Evolutionary conservation across 2,797 vertebrate genomes (phyloP).

Genomic region (Crax fasciolata): DNA sequence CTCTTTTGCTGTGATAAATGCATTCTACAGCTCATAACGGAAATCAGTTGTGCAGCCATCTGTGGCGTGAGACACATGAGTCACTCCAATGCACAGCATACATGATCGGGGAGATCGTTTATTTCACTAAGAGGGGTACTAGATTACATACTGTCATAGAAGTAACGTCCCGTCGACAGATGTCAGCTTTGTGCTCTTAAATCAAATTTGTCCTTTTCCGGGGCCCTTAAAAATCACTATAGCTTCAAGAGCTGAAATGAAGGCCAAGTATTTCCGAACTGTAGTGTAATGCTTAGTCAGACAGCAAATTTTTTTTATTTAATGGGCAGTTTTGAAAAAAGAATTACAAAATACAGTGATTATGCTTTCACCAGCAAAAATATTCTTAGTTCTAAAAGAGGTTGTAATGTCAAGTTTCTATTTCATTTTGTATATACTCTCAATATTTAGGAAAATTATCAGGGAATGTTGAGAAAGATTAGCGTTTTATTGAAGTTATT

Average conservation of each 20-base stretch:
- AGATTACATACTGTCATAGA: background rate
- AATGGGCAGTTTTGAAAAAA: background rate
- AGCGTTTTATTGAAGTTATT: conserved; percentile 5
- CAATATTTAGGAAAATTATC: background rate
- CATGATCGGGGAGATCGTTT: background rate
- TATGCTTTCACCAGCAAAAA: background rate
- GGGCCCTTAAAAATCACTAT: background rate
- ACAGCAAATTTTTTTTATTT: background rate
- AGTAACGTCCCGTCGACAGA: conserved; percentile 6
- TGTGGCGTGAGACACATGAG: conserved; percentile 4
- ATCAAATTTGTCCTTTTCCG: background rate
- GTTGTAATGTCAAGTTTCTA: background rate
- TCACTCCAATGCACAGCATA: background rate
- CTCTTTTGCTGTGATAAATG: background rate
- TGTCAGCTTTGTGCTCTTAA: conserved; percentile 6
- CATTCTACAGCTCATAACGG: background rate
- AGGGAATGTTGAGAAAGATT: background rate
- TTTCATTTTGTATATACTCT: background rate
- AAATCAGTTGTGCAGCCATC: conserved; percentile 27
- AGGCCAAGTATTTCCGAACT: background rate
- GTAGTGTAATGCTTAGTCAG: background rate
- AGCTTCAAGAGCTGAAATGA: background rate
- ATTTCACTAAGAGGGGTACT: background rate
- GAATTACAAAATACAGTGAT: background rate
- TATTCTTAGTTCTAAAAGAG: background rate